These are phyloP conservation scores for Lophochroa leadbeateri DNA, from an alignment of 2,113 vertebrate genomes.

Conservation along the genomic window DNA sequence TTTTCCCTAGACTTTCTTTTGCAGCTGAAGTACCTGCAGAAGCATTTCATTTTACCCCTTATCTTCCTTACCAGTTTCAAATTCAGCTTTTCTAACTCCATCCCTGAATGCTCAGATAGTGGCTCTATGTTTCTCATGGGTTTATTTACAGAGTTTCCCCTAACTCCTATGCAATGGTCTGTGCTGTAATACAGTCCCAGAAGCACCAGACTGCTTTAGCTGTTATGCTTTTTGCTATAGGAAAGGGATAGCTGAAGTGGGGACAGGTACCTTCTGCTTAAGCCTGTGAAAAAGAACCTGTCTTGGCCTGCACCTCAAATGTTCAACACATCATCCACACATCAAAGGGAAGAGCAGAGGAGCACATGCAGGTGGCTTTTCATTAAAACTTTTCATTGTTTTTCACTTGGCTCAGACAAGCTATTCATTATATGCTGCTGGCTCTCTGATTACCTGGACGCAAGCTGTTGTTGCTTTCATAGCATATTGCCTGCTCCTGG, in stretches of 20 bases:
- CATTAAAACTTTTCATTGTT: too few species aligned
- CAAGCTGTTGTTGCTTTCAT: too few species aligned
- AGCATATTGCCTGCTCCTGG: too few species aligned
- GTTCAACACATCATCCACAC: background rate
- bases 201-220: background rate
- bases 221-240: background rate
- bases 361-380: background rate
- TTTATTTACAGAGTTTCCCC: background rate
- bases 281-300: background rate
- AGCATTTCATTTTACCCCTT: background rate
- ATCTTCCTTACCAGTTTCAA: background rate
- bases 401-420: too few species aligned
- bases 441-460: too few species aligned
- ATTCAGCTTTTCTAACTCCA: background rate
- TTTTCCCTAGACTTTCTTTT: background rate
- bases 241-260: background rate
- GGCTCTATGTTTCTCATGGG: rapidly evolving
- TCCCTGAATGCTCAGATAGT: background rate
- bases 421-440: too few species aligned
- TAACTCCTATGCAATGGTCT: background rate
- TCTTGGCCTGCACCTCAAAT: background rate
- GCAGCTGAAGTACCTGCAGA: background rate
- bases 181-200: background rate
- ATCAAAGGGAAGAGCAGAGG: background rate
- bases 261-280: background rate